Base-by-base conservation (phyloP, 2,113 vertebrate genomes). In the Grus americana region DNA sequence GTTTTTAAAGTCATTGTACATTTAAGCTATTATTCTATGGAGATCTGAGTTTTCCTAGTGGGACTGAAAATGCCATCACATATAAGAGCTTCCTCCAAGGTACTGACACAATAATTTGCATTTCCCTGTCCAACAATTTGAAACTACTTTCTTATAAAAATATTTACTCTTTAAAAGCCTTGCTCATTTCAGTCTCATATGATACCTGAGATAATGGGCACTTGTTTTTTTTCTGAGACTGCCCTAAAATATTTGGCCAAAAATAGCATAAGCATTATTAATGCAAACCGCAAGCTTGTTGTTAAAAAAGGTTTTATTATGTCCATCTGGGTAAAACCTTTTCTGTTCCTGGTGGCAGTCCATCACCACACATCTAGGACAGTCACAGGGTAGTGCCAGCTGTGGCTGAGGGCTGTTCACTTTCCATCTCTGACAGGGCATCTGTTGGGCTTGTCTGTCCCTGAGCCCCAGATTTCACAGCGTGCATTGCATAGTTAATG, bases 401-500 rank as follows among this genome's bases (percentile, higher is more conserved):
- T 34, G 94, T 61, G 68, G 72, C 87, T 3, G 34, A 36, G 46
- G 1, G 30, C 62, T 88, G 66, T 1, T 97, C 83, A 5, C 40
- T 14, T 14, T 90, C 93, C 52, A 9, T 52, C 44, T 96, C 85
- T 63, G 68, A 44, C 11, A 36, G 82, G 24, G 90, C 16, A 4
- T 97, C 97, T 7, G 83, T 40, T 10, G 38, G 19, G 29, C 94
- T 92, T 0, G 96, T 19, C 40, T 68, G 67, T 3, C 86, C 94
- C 29, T 55, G 63, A 4, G 91, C 89, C 38, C 34, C 96, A 16
- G 66, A 67, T 90, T 98, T 99, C 86, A 99, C 88, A 1, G 99
- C 99, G 1, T 99, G 99, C 65, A 99, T 79, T 1, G 99, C 99
- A 21, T 99, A 99, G 98, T 99, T 99, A 76, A 99, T 88, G 73